phyloP scores from a whole-genome alignment of 2,797 vertebrate genomes.

The Pipistrellus nathusii region DNA sequence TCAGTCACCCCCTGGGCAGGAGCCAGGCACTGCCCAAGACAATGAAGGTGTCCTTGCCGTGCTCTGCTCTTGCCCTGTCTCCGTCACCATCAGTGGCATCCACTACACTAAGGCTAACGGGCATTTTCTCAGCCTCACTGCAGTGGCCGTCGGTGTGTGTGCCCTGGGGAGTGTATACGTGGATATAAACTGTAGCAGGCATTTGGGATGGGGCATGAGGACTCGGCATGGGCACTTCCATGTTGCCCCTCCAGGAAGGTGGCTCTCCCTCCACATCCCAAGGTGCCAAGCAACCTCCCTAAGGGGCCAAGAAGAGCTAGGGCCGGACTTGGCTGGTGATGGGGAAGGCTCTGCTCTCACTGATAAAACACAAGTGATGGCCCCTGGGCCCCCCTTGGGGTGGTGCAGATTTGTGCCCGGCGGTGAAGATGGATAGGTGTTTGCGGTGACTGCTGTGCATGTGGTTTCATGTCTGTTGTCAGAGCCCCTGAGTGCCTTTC shows the following conservation, averaged over 20 bases:
- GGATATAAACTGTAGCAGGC: not conserved
- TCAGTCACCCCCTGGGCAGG: not conserved
- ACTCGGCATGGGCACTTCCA: not conserved
- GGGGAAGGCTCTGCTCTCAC: no score
- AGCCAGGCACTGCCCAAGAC: not conserved
- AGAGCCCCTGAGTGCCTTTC: not conserved
- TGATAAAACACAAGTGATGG: fast-evolving
- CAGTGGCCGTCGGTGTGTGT: not conserved
- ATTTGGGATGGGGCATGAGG: not conserved
- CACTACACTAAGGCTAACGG: not conserved
- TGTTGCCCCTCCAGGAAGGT: not conserved
- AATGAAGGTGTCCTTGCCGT: not conserved
- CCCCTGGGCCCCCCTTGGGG: fast-evolving
- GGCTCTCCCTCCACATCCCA: not conserved
- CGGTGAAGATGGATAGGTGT: not conserved
- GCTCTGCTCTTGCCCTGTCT: no score
- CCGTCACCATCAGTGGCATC: not conserved
- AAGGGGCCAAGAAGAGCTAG: not conserved
- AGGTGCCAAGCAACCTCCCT: not conserved
- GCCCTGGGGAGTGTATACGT: no score
- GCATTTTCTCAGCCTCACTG: not conserved
- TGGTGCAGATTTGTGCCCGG: not conserved
- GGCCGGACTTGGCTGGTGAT: not conserved
- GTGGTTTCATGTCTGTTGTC: not conserved
- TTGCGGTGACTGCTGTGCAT: not conserved